Percentiles rank a stretch among this genome's conserved stretches.
phyloP scores from a whole-genome alignment of 1,140 invertebrate species.

The Dreissena rostriformis region DNA sequence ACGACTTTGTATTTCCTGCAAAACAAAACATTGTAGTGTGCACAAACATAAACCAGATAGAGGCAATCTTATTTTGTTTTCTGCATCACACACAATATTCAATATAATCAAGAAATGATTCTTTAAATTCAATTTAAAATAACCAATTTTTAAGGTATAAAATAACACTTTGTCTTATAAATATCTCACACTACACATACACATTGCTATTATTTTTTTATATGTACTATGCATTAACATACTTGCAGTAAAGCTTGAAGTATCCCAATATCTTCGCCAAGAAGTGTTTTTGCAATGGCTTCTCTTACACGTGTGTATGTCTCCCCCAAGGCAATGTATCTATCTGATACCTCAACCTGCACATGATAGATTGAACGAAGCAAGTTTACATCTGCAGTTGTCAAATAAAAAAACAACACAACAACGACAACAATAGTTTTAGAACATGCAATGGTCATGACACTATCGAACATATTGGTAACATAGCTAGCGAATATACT shows the following conservation, averaged over 20 bases:
- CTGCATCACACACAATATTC: not conserved
- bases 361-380: not conserved
- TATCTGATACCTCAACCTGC: slow-evolving; percentile 57
- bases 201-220: too few species aligned
- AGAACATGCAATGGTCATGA: not conserved
- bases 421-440: not conserved
- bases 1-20: slow-evolving; percentile 18
- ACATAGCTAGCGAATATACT: not conserved
- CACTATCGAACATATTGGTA: not conserved
- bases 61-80: not conserved
- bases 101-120: not conserved
- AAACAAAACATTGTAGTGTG: not conserved
- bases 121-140: not conserved
- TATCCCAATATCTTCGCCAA: slow-evolving; percentile 53
- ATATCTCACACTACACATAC: too few species aligned
- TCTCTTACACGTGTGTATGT: slow-evolving; percentile 59
- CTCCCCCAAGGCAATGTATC: slow-evolving; percentile 60
- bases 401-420: too few species aligned
- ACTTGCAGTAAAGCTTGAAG: slow-evolving; percentile 26
- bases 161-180: not conserved
- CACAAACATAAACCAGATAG: not conserved
- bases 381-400: too few species aligned
- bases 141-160: not conserved
- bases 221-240: not conserved
- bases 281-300: slow-evolving; percentile 50